phyloP scores from a whole-genome alignment of 2,888 invertebrate species.

The Rhaphigaster nebulosa region DNA sequence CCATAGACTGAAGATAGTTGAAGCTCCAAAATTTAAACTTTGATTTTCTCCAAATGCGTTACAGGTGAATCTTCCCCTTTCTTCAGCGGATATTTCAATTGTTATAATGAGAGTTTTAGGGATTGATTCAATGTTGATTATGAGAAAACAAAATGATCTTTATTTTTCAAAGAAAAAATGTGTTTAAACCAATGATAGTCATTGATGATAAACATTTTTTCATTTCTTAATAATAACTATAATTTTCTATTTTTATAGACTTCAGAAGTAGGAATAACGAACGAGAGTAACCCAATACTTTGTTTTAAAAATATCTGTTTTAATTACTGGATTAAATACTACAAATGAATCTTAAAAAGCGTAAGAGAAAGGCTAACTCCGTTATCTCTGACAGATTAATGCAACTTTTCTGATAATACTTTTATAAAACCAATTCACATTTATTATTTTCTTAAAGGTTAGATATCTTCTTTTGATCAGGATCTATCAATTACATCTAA shows the following conservation, averaged over 20 bases:
- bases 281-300: neutral
- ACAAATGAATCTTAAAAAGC: neutral
- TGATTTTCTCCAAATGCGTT: no score
- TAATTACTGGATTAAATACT: neutral
- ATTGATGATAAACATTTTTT: no score
- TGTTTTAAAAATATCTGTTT: neutral
- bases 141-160: no score
- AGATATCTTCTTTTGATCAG: neutral
- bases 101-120: no score
- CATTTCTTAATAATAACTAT: neutral
- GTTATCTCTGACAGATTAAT: neutral
- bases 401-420: neutral
- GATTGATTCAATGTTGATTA: no score
- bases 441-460: neutral
- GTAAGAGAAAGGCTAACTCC: neutral
- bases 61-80: no score
- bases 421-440: neutral
- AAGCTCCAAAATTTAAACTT: no score
- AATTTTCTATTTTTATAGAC: neutral
- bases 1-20: no score
- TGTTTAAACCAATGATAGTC: no score
- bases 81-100: no score
- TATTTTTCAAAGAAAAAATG: no score
- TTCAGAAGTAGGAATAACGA: neutral
- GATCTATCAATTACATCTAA: neutral